Percentiles rank a stretch among this genome's conserved stretches.
Conservation (phyloP, 2,113 vertebrate species). For the Larimichthys crocea region DNA sequence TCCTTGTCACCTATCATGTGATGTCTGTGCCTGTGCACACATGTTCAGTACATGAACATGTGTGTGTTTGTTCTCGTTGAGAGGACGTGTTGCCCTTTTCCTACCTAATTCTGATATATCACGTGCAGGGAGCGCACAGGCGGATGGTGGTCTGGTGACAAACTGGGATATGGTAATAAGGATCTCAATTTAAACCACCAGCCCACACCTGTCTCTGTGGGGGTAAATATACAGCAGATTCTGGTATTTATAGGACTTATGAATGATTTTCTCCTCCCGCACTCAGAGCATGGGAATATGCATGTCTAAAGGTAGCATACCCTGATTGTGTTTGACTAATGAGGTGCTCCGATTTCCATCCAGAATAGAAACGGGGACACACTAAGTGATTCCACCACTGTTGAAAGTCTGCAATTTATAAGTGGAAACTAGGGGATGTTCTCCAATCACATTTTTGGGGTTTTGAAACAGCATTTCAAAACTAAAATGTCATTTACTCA, state of each 20-base stretch:
- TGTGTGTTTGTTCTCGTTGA: background rate
- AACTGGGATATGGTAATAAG: slow-evolving; percentile 39
- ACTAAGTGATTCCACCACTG: slow-evolving; percentile 5
- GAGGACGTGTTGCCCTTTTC: slow-evolving; percentile 55
- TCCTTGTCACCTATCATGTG: background rate
- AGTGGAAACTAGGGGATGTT: background rate
- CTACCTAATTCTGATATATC: slow-evolving; percentile 41
- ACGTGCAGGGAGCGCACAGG: slow-evolving; percentile 32
- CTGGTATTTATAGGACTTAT: slow-evolving; percentile 64
- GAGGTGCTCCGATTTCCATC: slow-evolving; percentile 55
- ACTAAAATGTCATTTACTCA: background rate
- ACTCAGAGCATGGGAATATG: slow-evolving; percentile 15
- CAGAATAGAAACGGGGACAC: slow-evolving; percentile 53
- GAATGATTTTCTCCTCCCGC: slow-evolving; percentile 55
- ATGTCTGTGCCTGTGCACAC: background rate
- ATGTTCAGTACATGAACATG: background rate
- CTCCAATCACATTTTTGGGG: slow-evolving; percentile 1
- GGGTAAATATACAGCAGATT: slow-evolving; percentile 25
- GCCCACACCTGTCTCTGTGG: slow-evolving; percentile 29
- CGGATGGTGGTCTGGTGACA: slow-evolving; percentile 24
- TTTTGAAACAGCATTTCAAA: slow-evolving; percentile 22
- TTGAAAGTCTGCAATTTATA: background rate
- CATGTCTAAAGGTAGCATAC: slow-evolving; percentile 52
- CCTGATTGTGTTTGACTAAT: slow-evolving; percentile 53
- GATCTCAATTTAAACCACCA: slow-evolving; percentile 37